These are phyloP conservation scores for Rousettus leschenaultii DNA, from an alignment of 2,113 vertebrate species.

Conservation along the genomic window DNA sequence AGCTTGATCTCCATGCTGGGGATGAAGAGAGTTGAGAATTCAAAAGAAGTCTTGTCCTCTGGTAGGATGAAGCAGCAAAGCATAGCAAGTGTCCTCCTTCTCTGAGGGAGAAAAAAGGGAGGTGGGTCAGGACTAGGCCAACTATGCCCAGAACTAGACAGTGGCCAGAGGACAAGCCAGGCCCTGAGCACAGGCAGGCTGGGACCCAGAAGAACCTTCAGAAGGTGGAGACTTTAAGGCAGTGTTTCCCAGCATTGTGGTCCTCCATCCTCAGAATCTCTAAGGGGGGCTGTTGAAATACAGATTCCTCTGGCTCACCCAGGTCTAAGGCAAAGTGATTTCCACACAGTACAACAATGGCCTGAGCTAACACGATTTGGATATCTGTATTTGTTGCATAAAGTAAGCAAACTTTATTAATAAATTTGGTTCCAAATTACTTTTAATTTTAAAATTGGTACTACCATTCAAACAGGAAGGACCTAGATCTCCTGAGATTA, in stretches of 20 bases:
- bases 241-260: not conserved
- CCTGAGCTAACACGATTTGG: not conserved
- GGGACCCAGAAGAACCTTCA: not conserved
- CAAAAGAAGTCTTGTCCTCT: not conserved
- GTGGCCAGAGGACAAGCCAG: no score
- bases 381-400: not conserved
- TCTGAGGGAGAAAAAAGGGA: not conserved
- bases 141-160: not conserved
- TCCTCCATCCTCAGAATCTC: not conserved
- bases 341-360: not conserved
- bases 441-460: not conserved
- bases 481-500: not conserved
- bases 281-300: not conserved
- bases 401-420: not conserved
- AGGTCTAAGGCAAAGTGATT: not conserved
- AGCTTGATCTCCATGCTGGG: not conserved
- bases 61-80: not conserved
- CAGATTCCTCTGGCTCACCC: not conserved
- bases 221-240: not conserved
- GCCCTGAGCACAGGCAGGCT: not conserved
- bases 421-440: not conserved
- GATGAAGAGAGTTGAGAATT: not conserved
- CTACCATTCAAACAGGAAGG: not conserved
- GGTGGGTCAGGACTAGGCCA: not conserved
- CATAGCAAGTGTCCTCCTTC: not conserved